Evolutionary conservation across 1,140 invertebrate species (phyloP).

Genomic region (Argopecten irradians): DNA sequence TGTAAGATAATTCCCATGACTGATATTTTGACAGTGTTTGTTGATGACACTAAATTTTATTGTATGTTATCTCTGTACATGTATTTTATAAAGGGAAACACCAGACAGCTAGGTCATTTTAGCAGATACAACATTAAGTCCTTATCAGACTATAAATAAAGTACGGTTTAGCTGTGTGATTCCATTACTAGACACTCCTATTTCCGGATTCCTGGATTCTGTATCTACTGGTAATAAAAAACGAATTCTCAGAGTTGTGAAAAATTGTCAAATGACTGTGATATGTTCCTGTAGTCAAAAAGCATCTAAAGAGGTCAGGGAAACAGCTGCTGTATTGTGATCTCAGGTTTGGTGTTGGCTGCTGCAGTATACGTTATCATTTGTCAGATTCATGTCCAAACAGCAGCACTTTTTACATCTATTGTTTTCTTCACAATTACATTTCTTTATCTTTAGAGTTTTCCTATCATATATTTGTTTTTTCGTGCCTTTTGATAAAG

Average conservation of each 20-base stretch:
- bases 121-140: background rate
- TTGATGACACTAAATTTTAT: background rate
- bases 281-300: background rate
- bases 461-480: background rate
- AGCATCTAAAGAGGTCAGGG: background rate
- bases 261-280: background rate
- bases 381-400: background rate
- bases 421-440: too few species aligned
- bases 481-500: too few species aligned
- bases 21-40: background rate
- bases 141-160: background rate
- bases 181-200: background rate
- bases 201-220: background rate
- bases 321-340: background rate
- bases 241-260: background rate
- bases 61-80: background rate
- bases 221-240: background rate
- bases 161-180: background rate
- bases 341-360: background rate
- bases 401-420: background rate
- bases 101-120: background rate
- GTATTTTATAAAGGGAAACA: background rate
- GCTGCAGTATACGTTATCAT: background rate
- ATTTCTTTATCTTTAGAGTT: background rate
- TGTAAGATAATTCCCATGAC: too few species aligned